Percentiles rank a stretch among this genome's conserved stretches.
These are phyloP conservation scores for Yponomeuta malinellus DNA, from an alignment of 2,888 invertebrate species.

Conservation along the genomic window DNA sequence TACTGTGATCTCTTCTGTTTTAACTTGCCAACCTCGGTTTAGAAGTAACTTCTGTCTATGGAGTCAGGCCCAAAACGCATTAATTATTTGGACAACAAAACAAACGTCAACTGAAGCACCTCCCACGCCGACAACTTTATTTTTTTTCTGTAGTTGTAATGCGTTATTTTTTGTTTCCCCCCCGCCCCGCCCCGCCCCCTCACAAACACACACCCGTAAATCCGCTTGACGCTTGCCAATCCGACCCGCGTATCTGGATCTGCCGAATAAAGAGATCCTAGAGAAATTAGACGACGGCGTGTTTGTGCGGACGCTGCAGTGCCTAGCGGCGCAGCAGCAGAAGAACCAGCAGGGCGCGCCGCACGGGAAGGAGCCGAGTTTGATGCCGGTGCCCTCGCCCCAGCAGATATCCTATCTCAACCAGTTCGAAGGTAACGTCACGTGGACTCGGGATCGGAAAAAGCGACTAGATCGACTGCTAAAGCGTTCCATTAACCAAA, in stretches of 20 bases:
- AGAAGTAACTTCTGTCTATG: no score
- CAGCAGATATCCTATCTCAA: slow-evolving; percentile 97
- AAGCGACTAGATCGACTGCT: not conserved
- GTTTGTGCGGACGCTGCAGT: slow-evolving; percentile 73
- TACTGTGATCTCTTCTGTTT: no score
- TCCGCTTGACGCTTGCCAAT: slow-evolving; percentile 73
- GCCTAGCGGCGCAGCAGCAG: slow-evolving; percentile 71
- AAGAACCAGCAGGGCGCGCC: slow-evolving; percentile 59
- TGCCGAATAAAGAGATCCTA: slow-evolving; percentile 60
- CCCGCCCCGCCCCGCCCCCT: slow-evolving; percentile 29
- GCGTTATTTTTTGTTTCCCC: slow-evolving; percentile 73
- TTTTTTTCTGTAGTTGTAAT: slow-evolving; percentile 73
- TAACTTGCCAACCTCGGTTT: no score
- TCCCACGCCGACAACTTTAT: slow-evolving; percentile 1
- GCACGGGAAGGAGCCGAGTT: slow-evolving; percentile 86
- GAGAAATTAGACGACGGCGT: slow-evolving; percentile 72
- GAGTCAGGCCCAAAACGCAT: no score
- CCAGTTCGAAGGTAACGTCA: slow-evolving; percentile 86
- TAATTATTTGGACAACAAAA: not conserved
- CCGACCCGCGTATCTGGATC: slow-evolving; percentile 36
- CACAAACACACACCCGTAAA: slow-evolving; percentile 34
- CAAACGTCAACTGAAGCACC: not conserved
- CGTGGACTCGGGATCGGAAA: not conserved
- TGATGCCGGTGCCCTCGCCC: slow-evolving; percentile 97
- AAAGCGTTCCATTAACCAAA: no score